phyloP scores from a whole-genome alignment of 2,797 vertebrate species.

The Natrix natrix region DNA sequence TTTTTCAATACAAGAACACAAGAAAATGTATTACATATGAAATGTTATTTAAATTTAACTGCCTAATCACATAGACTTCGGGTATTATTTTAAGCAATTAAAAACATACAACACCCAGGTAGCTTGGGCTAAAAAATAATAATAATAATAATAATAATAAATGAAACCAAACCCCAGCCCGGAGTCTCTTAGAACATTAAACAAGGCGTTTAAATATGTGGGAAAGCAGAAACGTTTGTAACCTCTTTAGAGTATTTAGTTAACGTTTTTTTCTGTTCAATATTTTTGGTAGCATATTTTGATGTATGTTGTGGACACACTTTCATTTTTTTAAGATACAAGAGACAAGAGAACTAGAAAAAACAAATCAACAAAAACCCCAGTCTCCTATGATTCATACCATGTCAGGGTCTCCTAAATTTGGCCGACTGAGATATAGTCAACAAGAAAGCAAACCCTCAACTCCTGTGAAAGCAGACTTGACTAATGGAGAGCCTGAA shows the following conservation, averaged over 20 bases:
- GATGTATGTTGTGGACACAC: not conserved
- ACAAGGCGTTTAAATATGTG: not conserved
- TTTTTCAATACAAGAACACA: no score
- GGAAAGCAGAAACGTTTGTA: not conserved
- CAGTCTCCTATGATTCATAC: slow-evolving; percentile 75
- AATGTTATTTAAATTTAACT: not conserved
- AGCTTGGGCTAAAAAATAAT: not conserved
- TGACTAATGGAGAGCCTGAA: slow-evolving; percentile 66
- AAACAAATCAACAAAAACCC: slow-evolving; percentile 73
- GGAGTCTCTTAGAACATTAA: not conserved
- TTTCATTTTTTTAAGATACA: slow-evolving; percentile 74
- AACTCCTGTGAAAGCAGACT: slow-evolving; percentile 36
- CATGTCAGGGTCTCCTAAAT: slow-evolving; percentile 72
- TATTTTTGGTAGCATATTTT: not conserved
- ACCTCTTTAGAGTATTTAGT: not conserved
- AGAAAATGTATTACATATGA: no score
- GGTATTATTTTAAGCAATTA: not conserved
- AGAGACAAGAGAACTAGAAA: slow-evolving; percentile 87
- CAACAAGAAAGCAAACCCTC: slow-evolving; percentile 53
- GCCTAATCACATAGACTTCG: not conserved
- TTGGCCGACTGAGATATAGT: slow-evolving; percentile 51
- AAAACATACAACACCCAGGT: not conserved
- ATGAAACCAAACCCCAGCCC: not conserved
- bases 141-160: not conserved
- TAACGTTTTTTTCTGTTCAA: not conserved